Base-by-base conservation (phyloP, 2,797 vertebrate species). In the Galago senegalensis region DNA sequence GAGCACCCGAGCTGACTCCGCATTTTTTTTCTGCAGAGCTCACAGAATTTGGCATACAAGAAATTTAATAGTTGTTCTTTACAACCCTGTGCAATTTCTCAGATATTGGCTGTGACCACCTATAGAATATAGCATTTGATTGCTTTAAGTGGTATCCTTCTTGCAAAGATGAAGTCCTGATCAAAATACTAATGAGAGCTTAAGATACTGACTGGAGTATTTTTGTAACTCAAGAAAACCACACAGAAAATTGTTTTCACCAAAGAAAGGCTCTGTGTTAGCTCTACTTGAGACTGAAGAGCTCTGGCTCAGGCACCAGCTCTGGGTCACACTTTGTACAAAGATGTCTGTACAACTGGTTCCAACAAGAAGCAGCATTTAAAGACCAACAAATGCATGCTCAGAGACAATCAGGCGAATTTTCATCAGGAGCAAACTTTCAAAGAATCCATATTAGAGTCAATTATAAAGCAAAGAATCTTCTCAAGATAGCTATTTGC, bases 1-100 rank as follows among this genome's bases (percentile, higher is more conserved):
- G 67, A 83, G 75, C 93, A 89, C 17, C 95, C n/a, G 95, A 93
- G 82, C 79, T 95, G 83, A 95, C 96, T 97, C 76, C 25, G 46
- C 81, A 87, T 61, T 83, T 93, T 94, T 98, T 98, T 93, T 75
- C 97, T 98, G 94, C 95, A 97, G 87, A 77, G 95, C 34, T 37
- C 40, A 97, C 40, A 95, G 76, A 96, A 97, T 94, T 95, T 90
- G 80, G 94, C 65, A 67, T 31, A 86, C 70, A 92, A 87, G 86
- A 89, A 95, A 98, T 91, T 89, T 82, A 81, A 80, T 91, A 95
- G 43, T 58, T 91, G 23, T 81, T 97, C 96, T 94, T 95, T 83
- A 73, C 10, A 91, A 14, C 81, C 77, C 21, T 89, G 88, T 90
- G 46, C 8, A 94, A 37, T 87, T 89, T 96, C 69, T 97, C 95